These are phyloP conservation scores for Mormyrops attenuatus DNA, from an alignment of 2,797 vertebrate species.

Conservation along the genomic window DNA sequence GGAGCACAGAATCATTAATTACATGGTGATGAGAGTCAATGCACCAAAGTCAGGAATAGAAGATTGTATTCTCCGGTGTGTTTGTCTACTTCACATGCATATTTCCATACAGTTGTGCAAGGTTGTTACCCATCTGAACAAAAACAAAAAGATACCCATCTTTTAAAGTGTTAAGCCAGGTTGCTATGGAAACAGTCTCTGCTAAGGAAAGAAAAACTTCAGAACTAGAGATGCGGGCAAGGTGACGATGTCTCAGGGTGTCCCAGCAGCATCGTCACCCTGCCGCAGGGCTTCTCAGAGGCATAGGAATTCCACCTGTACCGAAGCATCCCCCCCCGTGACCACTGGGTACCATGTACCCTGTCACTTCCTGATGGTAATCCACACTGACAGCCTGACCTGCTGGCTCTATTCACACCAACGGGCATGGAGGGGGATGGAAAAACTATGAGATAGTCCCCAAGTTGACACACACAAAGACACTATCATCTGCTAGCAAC, in stretches of 20 bases:
- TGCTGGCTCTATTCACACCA: background rate
- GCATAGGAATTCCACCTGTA: background rate
- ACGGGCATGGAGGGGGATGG: background rate
- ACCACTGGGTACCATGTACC: background rate
- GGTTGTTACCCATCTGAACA: background rate
- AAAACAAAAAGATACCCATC: background rate
- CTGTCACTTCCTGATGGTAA: background rate
- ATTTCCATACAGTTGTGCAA: background rate
- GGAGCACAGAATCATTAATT: background rate
- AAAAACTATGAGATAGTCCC: background rate
- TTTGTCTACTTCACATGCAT: background rate
- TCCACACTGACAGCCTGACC: background rate
- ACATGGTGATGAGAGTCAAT: background rate
- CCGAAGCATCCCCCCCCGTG: background rate
- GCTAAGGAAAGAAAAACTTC: background rate
- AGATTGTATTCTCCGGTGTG: background rate
- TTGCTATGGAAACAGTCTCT: background rate
- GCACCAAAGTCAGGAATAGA: background rate
- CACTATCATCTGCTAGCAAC: background rate
- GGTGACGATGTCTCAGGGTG: background rate
- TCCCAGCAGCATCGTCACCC: background rate
- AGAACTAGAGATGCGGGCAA: background rate
- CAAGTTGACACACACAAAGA: background rate
- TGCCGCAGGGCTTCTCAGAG: background rate
- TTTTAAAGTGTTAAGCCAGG: background rate